Percentiles rank a stretch among this genome's conserved stretches.
These are phyloP conservation scores for Molossus molossus DNA, from an alignment of 2,797 vertebrate species.

Conservation along the genomic window DNA sequence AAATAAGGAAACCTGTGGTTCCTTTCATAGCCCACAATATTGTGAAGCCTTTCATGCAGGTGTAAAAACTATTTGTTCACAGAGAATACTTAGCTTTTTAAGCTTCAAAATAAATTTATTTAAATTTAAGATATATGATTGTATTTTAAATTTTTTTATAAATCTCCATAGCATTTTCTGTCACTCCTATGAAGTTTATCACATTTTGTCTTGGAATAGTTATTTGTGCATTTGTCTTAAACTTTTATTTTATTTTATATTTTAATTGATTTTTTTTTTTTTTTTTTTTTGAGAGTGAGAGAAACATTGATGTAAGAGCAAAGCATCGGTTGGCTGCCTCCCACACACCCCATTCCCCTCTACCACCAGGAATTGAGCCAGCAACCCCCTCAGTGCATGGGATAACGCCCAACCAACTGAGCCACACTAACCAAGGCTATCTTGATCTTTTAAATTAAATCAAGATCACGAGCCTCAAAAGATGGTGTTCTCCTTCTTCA, in stretches of 20 bases:
- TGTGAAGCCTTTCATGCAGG: constrained; percentile 84
- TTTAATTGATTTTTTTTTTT: no score
- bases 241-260: constrained; percentile 30
- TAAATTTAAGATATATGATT: constrained; percentile 70
- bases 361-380: no score
- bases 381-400: no score
- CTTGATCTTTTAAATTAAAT: constrained; percentile 24
- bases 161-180: neutral
- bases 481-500: neutral
- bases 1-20: constrained; percentile 86
- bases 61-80: constrained; percentile 79
- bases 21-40: constrained; percentile 77
- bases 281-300: no score
- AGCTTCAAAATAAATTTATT: constrained; percentile 71
- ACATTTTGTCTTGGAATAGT: constrained; percentile 1
- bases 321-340: no score
- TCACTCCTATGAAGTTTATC: neutral
- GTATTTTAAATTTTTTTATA: neutral
- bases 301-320: no score
- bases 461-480: neutral
- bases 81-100: constrained; percentile 64
- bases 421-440: neutral
- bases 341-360: no score
- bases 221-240: constrained; percentile 30
- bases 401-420: no score